Percentiles rank a stretch among this genome's conserved stretches.
phyloP scores from a whole-genome alignment of 1,140 invertebrate genomes.

The Glossosoma conforme region DNA sequence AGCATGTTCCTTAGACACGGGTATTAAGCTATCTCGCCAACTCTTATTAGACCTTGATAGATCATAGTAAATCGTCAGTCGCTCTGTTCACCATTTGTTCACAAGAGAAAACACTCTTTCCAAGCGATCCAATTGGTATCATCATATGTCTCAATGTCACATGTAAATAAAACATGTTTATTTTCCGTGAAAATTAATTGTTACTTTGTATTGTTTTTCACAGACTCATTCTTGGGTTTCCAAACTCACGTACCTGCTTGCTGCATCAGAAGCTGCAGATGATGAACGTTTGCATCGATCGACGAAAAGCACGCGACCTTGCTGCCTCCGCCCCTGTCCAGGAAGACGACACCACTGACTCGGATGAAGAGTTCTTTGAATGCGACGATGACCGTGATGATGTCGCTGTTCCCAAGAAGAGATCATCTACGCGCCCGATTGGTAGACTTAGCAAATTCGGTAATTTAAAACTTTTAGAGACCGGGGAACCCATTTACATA shows the following conservation, averaged over 20 bases:
- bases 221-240: slow-evolving; percentile 71
- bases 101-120: too few relatives aligned
- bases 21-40: too few relatives aligned
- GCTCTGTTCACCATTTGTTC: too few relatives aligned
- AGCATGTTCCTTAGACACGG: too few relatives aligned
- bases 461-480: slow-evolving; percentile 60
- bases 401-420: slow-evolving; percentile 40
- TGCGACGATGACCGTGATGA: slow-evolving; percentile 59
- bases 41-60: too few relatives aligned
- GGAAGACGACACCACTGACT: slow-evolving; percentile 41
- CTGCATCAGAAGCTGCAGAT: slow-evolving; percentile 95
- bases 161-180: too few relatives aligned
- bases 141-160: too few relatives aligned
- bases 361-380: slow-evolving; percentile 83
- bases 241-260: slow-evolving; percentile 83
- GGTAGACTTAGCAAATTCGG: slow-evolving; percentile 67
- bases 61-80: too few relatives aligned
- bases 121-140: too few relatives aligned
- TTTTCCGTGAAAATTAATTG: slow-evolving; percentile 7
- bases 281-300: slow-evolving; percentile 92
- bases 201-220: slow-evolving; percentile 38
- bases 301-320: slow-evolving; percentile 59
- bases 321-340: slow-evolving; percentile 29
- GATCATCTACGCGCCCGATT: slow-evolving; percentile 61
- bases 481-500: slow-evolving; percentile 72